phyloP scores from a whole-genome alignment of 2,797 vertebrate genomes.

The Xenops minutus region DNA sequence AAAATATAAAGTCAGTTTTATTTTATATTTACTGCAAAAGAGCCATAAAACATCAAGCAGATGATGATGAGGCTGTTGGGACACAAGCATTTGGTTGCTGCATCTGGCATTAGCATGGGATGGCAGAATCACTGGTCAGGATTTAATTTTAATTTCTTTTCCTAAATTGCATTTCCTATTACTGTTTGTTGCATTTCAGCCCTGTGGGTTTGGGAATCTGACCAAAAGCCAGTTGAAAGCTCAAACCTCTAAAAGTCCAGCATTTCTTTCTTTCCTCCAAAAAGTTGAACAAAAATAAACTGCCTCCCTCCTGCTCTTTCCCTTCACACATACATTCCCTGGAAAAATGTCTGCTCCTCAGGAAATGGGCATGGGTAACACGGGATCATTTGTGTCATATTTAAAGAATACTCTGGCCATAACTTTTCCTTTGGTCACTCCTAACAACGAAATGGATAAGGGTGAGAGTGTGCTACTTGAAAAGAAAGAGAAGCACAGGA shows the following conservation, averaged over 20 bases:
- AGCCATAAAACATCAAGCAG: neutral
- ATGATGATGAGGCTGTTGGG: conserved; percentile 29
- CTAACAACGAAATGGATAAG: neutral
- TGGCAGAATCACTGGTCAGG: neutral
- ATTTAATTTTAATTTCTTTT: conserved; percentile 34
- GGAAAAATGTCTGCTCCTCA: neutral
- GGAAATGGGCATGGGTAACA: neutral
- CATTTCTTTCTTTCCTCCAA: neutral
- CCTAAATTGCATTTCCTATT: conserved; percentile 17
- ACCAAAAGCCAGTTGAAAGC: neutral
- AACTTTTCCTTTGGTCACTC: neutral
- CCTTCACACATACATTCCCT: neutral
- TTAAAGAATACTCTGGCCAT: neutral
- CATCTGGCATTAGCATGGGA: conserved; percentile 24
- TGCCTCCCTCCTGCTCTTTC: neutral
- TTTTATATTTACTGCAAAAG: neutral
- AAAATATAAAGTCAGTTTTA: neutral
- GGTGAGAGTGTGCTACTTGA: neutral
- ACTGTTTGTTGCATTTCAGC: neutral
- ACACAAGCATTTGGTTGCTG: conserved; percentile 27
- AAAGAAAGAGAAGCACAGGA: neutral
- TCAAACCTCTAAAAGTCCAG: neutral
- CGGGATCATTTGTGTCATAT: neutral
- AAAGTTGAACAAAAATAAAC: neutral
- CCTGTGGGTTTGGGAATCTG: neutral